phyloP scores from a whole-genome alignment of 1,140 invertebrate species.

The Tetraneura akinire region DNA sequence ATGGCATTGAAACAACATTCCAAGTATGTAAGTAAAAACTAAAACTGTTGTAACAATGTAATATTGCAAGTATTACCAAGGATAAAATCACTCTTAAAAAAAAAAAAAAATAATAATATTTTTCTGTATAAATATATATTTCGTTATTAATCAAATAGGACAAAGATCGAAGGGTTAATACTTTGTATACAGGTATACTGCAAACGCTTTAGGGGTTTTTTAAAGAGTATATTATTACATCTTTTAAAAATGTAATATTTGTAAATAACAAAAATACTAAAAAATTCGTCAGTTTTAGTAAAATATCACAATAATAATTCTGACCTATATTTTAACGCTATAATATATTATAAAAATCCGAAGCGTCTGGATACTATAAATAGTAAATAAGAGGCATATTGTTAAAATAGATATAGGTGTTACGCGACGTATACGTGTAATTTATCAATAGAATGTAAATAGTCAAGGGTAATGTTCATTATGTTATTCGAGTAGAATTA shows the following conservation, averaged over 20 bases:
- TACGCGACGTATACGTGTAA: not conserved
- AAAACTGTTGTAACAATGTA: slow-evolving; percentile 1
- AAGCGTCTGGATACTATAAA: not conserved
- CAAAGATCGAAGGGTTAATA: too few species aligned
- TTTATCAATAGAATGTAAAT: not conserved
- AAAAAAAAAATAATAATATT: not conserved
- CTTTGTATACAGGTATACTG: too few species aligned
- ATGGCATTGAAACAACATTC: slow-evolving; percentile 15
- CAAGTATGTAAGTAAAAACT: not conserved
- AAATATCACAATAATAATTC: not conserved
- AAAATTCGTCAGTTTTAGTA: too few species aligned
- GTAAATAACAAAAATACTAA: too few species aligned
- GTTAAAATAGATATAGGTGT: not conserved
- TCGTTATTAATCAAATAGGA: too few species aligned
- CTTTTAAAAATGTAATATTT: too few species aligned
- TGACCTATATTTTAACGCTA: slow-evolving; percentile 18
- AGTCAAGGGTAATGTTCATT: not conserved
- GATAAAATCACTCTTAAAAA: not conserved
- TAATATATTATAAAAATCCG: not conserved
- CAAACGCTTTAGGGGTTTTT: too few species aligned
- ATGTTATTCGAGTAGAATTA: slow-evolving; percentile 8
- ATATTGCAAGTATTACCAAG: slow-evolving; percentile 6
- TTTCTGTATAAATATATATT: not conserved
- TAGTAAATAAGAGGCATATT: not conserved
- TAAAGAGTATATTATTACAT: too few species aligned